These are phyloP conservation scores for Oscheius myriophilus DNA, from an alignment of 2,888 invertebrate genomes.

Conservation along the genomic window DNA sequence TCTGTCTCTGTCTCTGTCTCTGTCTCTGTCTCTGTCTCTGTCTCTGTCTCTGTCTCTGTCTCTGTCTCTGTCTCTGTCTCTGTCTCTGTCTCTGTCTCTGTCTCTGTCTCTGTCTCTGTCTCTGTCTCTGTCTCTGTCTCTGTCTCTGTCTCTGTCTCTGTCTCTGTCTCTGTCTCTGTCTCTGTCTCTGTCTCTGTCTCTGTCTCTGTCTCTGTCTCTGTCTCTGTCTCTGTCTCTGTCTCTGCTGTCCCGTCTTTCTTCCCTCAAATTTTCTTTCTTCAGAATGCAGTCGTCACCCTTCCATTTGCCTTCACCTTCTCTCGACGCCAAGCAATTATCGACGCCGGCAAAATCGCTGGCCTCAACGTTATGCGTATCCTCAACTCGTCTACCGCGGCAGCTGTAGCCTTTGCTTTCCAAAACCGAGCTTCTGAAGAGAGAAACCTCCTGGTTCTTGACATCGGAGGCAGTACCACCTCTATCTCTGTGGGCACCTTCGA, in stretches of 20 bases:
- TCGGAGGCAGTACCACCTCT: constrained; percentile 89
- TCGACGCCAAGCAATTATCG: constrained; percentile 80
- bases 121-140: no score
- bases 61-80: no score
- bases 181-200: no score
- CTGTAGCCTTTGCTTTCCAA: constrained; percentile 82
- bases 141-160: no score
- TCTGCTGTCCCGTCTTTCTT: no score
- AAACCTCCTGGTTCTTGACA: constrained; percentile 77
- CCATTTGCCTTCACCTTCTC: constrained; percentile 98
- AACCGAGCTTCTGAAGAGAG: constrained; percentile 68
- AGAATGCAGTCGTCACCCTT: constrained; percentile 95
- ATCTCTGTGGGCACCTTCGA: constrained; percentile 93
- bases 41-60: no score
- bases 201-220: no score
- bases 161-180: no score
- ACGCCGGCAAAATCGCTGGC: constrained; percentile 71
- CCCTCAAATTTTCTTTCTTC: constrained; percentile 17
- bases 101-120: no score
- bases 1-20: no score
- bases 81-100: no score
- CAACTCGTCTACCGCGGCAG: constrained; percentile 76
- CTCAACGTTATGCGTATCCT: constrained; percentile 72
- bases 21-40: no score
- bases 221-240: neutral